Evolutionary conservation across 2,888 invertebrate genomes (phyloP), one percentile per base, ranked within the genome.

Genomic region (Odontomyia ornata): DNA sequence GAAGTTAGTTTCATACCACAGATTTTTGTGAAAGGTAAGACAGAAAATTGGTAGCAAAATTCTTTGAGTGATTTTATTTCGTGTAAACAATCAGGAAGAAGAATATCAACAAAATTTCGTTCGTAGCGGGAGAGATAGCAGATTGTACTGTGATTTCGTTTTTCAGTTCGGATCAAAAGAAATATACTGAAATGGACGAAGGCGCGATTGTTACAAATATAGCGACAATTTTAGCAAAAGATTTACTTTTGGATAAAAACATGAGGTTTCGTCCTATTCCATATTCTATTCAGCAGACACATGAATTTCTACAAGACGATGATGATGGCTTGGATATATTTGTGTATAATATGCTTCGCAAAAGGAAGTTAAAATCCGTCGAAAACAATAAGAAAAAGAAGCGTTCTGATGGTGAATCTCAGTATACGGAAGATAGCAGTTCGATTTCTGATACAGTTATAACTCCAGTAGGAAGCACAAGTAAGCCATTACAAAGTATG

Each of bases 151-250:
- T n/a, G n/a, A n/a, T n/a, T n/a, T n/a, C n/a, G n/a, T n/a, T n/a
- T n/a, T n/a, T n/a, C n/a, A n/a, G n/a, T n/a, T n/a, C n/a, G n/a
- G n/a, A n/a, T n/a, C n/a, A n/a, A n/a, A n/a, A n/a, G n/a, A n/a
- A n/a, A n/a, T n/a, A n/a, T n/a, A n/a, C 36, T 5, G 13, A 52
- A 4, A 85, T 85, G 84, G 86, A 85, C 60, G 85, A 85, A 78
- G 83, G 82, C 47, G 85, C 84, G 7, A 78, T 86, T 5, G 80
- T 86, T 62, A 81, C 84, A 18, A 86, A 86, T 79, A 83, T 86
- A n/a, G 83, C 86, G 1, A 83, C 85, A 56, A 84, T 86, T 73
- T 80, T 86, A 13, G 83, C 83, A 9, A 86, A 86, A 78, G 86
- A 86, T 76, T 77, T 85, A 25, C 81, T 84, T 1, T 81, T 84